Conservation (phyloP, 2,888 invertebrate genomes). For the Tenthredo amoena region DNA sequence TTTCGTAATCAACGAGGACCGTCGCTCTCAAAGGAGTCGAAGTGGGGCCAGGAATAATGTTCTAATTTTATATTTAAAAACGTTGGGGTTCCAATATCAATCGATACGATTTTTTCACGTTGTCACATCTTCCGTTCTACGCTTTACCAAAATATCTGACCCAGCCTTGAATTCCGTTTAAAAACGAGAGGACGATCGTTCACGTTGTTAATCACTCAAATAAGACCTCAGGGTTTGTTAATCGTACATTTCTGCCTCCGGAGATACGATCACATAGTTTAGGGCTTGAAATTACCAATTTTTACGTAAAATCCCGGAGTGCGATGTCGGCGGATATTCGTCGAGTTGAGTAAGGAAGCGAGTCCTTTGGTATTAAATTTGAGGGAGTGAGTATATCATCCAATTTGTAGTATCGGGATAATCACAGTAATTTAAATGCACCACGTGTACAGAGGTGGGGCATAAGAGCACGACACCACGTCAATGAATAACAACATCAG, state of each 20-base stretch:
- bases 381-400: slow-evolving; percentile 11
- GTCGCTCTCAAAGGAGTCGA: neutral
- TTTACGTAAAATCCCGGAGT: neutral
- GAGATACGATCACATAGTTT: neutral
- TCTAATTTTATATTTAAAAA: neutral
- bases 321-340: neutral
- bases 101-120: neutral
- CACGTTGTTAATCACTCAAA: neutral
- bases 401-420: slow-evolving; percentile 35
- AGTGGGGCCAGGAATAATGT: neutral
- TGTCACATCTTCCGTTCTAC: neutral
- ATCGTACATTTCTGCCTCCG: neutral
- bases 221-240: neutral
- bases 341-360: too few species aligned
- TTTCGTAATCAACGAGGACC: neutral
- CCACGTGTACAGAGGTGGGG: neutral
- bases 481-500: slow-evolving; percentile 8
- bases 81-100: neutral
- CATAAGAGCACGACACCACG: neutral
- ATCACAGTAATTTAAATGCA: slow-evolving; percentile 34
- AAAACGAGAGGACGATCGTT: neutral
- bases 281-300: neutral
- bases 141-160: neutral
- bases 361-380: neutral
- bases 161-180: neutral